Base-by-base conservation (phyloP, 2,888 invertebrate genomes). In the Latrodectus hesperus region DNA sequence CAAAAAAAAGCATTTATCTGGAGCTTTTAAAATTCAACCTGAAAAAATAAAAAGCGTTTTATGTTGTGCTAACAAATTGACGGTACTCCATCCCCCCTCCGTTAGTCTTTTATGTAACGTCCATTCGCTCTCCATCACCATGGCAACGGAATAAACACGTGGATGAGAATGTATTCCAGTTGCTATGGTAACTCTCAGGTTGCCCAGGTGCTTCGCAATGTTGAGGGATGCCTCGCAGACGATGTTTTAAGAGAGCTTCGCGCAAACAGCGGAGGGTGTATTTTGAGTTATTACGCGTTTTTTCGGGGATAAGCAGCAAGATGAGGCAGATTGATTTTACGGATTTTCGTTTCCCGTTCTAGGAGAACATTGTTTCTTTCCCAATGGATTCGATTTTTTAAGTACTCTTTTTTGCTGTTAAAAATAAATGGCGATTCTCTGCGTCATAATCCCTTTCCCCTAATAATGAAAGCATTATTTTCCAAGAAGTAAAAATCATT, bases 71-170 rank as follows among this genome's bases (percentile, higher is more conserved):
- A 0, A n/a, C 60, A 6, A 12, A 60, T 60, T 60, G 14, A 16
- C n/a, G 14, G 6, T n/a, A 55, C 14, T 22, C 65, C 26, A 49
- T 26, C 22, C 52, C 73, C 8, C 14, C 55, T 55, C 38, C n/a
- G 16, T 14, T 22, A 52, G 16, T 53, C n/a, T n/a, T 51, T 49
- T 52, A 9, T 11, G 11, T 60, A 9, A n/a, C 52, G 12, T 65
- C 38, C 68, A 55, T 70, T 67, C 17, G 17, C 22, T 10, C 1
- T n/a, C 53, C 11, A 68, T 67, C 22, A 14, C 78, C 68, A 79
- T 84, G 55, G 74, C 51, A 68, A 84, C 84, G 17, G 14, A 17
- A 67, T 55, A 79, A 84, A 79, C 84, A 84, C 74, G 78, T 79
- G 77, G 64, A 76, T 38, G 53, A 26, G 55, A 71, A 84, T 65